Evolutionary conservation across 2,888 invertebrate species (phyloP), one percentile per base, ranked within the genome.

Genomic region (Chironomus riparius): DNA sequence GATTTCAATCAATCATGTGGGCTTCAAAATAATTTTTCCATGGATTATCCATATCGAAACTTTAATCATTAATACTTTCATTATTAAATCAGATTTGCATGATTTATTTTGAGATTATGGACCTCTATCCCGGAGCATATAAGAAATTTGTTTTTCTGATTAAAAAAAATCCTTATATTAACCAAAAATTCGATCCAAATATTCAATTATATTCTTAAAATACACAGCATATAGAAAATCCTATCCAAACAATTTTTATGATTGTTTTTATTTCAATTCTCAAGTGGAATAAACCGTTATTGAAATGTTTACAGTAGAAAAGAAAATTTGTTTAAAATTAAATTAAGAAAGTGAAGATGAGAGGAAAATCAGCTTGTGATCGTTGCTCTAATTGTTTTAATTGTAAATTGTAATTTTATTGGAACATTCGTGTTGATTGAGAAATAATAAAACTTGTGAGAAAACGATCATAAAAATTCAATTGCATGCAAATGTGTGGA

Each of bases 221-320:
- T 5, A 3, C 28, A 28, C 5, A 18, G 68, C 47, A 21, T 2
- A 38, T 2, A 38, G 10, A 38, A 38, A 38, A 10, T 10, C 38
- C 38, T 10, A 38, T 38, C 4, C 10, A 38, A 38, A 38, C 38
- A 38, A 70, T 56, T 56, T 71, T 24, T 50, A 71, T 22, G 65
- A 15, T 4, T 50, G 22, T 69, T 69, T 69, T 76, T 68, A 24
- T 69, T 76, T 56, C 69, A 65, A 15, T 22, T 38, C 21, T 69
- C 68, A 28, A 76, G 68, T 76, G 69, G 76, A 68, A 69, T 76
- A 76, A 76, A 76, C 76, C 48, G 76, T 69, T 24, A 76, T 47
- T 76, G 76, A 76, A 69, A 69, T 76, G 76, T 76, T 68, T 69
- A 69, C 47, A 62, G 38, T 24, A 21, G 47, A 38, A 72, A 65